phyloP scores from a whole-genome alignment of 2,113 vertebrate genomes.

The Garra rufa region DNA sequence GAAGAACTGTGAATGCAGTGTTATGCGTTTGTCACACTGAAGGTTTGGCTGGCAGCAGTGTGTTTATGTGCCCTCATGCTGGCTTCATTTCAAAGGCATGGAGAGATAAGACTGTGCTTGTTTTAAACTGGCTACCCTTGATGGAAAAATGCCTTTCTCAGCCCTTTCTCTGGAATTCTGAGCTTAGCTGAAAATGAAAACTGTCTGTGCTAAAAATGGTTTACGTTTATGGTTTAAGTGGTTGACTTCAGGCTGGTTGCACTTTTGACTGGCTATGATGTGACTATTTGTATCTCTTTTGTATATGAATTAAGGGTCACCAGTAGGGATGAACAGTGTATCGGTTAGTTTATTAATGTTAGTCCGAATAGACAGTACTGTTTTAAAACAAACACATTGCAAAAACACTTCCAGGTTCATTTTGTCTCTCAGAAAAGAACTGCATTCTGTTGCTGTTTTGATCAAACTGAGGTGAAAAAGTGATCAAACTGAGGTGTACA shows the following conservation, averaged over 20 bases:
- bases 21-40: slow-evolving; percentile 35
- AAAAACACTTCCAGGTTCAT: neutral
- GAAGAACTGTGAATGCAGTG: neutral
- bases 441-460: neutral
- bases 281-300: neutral
- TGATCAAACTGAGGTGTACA: too few relatives aligned
- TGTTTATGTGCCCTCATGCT: slow-evolving; percentile 45
- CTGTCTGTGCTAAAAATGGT: slow-evolving; percentile 17
- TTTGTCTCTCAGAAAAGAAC: neutral
- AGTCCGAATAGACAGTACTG: neutral
- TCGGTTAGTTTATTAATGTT: neutral
- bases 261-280: neutral
- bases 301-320: neutral
- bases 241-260: neutral
- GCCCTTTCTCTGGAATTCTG: slow-evolving; percentile 38
- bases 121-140: slow-evolving; percentile 41
- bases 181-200: slow-evolving; percentile 38
- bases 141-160: slow-evolving; percentile 59
- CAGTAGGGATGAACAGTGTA: neutral
- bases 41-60: slow-evolving; percentile 26
- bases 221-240: neutral
- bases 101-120: slow-evolving; percentile 63
- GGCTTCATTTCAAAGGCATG: slow-evolving; percentile 62
- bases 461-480: neutral
- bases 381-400: neutral